These are phyloP conservation scores for Notamacropus eugenii DNA, from an alignment of 2,797 vertebrate species.

Conservation along the genomic window DNA sequence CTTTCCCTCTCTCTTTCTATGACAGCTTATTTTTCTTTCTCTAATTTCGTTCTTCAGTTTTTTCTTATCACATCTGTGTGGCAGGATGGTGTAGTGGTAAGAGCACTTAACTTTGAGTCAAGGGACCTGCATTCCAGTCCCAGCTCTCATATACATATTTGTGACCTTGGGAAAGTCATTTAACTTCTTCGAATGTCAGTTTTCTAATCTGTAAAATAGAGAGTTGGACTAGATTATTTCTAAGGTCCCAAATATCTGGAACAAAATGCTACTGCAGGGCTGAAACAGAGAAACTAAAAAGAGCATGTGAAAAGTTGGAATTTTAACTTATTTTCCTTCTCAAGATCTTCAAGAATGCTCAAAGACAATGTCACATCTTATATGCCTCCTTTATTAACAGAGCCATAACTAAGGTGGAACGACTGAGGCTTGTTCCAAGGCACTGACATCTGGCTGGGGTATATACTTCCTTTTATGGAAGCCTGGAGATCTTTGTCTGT, in stretches of 20 bases:
- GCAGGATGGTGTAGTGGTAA: background rate
- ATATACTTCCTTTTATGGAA: background rate
- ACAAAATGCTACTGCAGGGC: background rate
- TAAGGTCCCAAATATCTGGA: background rate
- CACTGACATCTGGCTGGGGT: background rate
- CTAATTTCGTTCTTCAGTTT: background rate
- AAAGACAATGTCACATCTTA: background rate
- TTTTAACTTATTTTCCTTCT: background rate
- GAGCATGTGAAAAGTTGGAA: background rate
- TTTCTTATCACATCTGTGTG: background rate
- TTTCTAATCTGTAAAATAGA: background rate
- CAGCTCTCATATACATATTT: background rate
- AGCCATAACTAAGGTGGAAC: background rate
- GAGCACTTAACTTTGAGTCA: background rate
- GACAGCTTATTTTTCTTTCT: background rate
- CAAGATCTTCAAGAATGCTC: background rate
- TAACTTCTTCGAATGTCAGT: background rate
- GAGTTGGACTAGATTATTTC: background rate
- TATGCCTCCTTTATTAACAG: background rate
- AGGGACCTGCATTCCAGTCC: background rate
- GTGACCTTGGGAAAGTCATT: background rate
- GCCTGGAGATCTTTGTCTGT: background rate
- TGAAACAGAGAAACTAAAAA: background rate
- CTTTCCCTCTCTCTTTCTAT: background rate
- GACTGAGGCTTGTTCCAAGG: background rate